Evolutionary conservation across 2,888 invertebrate genomes (phyloP), one percentile per base, ranked within the genome.

Genomic region (Chromoteleia sp.): DNA sequence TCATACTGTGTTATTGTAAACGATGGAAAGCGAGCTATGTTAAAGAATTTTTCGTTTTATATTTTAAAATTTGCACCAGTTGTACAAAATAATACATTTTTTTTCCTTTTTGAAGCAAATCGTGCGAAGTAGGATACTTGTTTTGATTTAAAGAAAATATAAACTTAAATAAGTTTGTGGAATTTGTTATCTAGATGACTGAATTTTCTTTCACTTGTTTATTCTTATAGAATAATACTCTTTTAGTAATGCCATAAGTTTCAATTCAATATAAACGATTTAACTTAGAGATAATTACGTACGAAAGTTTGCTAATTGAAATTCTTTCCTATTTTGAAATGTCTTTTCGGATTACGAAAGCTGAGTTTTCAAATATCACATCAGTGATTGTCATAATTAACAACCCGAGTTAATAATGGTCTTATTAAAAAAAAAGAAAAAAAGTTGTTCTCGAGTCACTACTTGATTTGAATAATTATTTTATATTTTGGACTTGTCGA

Each of bases 381-480:
- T 50, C 50, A 50, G 29, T 14, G 21, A 29, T 29, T 14, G 50
- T 48, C 48, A 48, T 48, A 48, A 48, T 48, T 48, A 48, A 48
- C 48, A 48, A 48, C 48, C 15, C 10, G 17, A 25, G 25, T 48
- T n/a, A n/a, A n/a, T 48, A 48, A 48, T 48, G 48, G 48, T n/a
- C 48, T 25, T 48, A 25, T 48, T 21, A 21, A 0, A 48, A 48
- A 48, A 48, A 45, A 45, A 25, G 10, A 33, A 41, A 41, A 4
- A 33, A 33, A 33, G 8, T 10, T 10, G 33, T 33, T 33, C 33
- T 33, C 10, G 33, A 7, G 33, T 33, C 33, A 33, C 8, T 33
- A 33, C 33, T 10, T 33, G 33, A 33, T 33, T 33, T 33, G 33
- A 4, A 33, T 33, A 33, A 25, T 6, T 25, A 4, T 6, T 25